phyloP scores from a whole-genome alignment of 2,888 invertebrate genomes.

The Salticus scenicus region DNA sequence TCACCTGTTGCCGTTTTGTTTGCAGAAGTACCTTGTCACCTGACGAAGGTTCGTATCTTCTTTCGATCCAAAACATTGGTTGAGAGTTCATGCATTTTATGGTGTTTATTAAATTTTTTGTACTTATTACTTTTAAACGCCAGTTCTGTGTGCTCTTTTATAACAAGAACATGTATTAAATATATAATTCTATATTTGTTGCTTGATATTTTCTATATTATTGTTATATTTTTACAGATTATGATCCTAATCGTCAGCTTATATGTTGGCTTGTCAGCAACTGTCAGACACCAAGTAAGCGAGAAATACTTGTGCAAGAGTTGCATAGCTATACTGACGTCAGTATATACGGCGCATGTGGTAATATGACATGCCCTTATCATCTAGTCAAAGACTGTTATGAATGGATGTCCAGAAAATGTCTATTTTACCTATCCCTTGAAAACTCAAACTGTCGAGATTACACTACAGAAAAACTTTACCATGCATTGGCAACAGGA shows the following conservation, averaged over 20 bases:
- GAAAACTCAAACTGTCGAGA: slow-evolving; percentile 76
- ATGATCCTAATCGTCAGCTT: slow-evolving; percentile 28
- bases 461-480: slow-evolving; percentile 76
- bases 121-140: too few species aligned
- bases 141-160: too few species aligned
- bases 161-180: too few species aligned
- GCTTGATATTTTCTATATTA: too few species aligned
- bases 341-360: slow-evolving; percentile 76
- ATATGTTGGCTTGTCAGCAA: slow-evolving; percentile 77
- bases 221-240: not conserved
- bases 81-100: too few species aligned
- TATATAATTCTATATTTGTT: too few species aligned
- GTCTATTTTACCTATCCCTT: slow-evolving; percentile 76
- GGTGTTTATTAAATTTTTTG: too few species aligned
- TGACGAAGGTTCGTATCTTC: too few species aligned
- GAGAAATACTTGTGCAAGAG: slow-evolving; percentile 75
- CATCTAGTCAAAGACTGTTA: slow-evolving; percentile 74
- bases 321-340: slow-evolving; percentile 74
- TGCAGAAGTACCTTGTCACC: too few species aligned
- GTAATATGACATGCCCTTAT: slow-evolving; percentile 73
- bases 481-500: slow-evolving; percentile 73
- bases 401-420: slow-evolving; percentile 74
- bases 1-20: too few species aligned
- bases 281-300: slow-evolving; percentile 75
- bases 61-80: too few species aligned